These are phyloP conservation scores for Gouania willdenowi DNA, from an alignment of 2,797 vertebrate genomes.

Conservation along the genomic window DNA sequence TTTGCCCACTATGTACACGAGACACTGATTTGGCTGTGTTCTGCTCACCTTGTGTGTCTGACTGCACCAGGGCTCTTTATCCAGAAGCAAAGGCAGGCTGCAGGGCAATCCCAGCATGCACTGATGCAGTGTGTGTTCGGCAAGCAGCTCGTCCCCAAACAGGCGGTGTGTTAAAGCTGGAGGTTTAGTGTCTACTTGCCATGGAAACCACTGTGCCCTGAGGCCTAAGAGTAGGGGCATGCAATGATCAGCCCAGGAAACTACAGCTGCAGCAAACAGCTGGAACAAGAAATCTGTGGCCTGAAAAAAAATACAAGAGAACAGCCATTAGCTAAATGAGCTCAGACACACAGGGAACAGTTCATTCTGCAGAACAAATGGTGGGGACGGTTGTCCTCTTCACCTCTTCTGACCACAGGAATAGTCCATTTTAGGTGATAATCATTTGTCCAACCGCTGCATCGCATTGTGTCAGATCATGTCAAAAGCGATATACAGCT, in stretches of 20 bases:
- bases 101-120: slow-evolving; percentile 77
- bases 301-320: slow-evolving; percentile 51
- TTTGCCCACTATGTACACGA: too few species aligned
- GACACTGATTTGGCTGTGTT: too few species aligned
- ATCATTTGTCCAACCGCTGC: too few species aligned
- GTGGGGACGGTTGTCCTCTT: too few species aligned
- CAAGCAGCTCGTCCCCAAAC: slow-evolving; percentile 63
- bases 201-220: slow-evolving; percentile 79
- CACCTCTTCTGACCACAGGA: too few species aligned
- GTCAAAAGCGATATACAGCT: too few species aligned
- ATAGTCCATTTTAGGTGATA: too few species aligned
- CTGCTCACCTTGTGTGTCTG: slow-evolving; percentile 83
- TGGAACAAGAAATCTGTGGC: slow-evolving; percentile 84
- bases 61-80: slow-evolving; percentile 89
- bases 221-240: slow-evolving; percentile 85
- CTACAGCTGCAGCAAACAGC: slow-evolving; percentile 82
- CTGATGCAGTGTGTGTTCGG: slow-evolving; percentile 64
- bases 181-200: slow-evolving; percentile 53
- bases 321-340: too few species aligned
- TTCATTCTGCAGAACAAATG: too few species aligned
- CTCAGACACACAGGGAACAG: too few species aligned
- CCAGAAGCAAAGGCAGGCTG: slow-evolving; percentile 80
- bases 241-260: slow-evolving; percentile 85
- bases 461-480: too few species aligned
- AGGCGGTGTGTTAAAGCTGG: slow-evolving; percentile 37